phyloP scores from a whole-genome alignment of 1,140 invertebrate genomes.

The Sinonovacula constricta region DNA sequence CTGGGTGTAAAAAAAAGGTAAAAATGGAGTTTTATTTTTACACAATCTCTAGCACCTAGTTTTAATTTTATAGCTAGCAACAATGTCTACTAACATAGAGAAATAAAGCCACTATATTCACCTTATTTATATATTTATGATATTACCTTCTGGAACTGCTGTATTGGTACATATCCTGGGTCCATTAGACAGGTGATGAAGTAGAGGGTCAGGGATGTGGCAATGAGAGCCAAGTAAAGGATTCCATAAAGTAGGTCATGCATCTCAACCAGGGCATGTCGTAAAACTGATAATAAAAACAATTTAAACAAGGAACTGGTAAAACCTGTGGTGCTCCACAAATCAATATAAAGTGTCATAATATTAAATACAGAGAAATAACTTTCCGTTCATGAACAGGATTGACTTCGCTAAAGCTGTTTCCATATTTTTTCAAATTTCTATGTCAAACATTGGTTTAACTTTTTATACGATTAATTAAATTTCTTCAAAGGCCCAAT shows the following conservation, averaged over 20 bases:
- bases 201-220: slow-evolving; percentile 68
- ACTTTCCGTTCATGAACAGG: neutral
- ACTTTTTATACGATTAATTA: neutral
- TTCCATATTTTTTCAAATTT: neutral
- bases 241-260: slow-evolving; percentile 65
- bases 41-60: too few species aligned
- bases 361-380: neutral
- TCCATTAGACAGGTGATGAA: slow-evolving; percentile 72
- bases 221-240: slow-evolving; percentile 61
- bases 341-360: neutral
- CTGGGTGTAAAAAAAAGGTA: too few species aligned
- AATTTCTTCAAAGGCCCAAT: too few species aligned
- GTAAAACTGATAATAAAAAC: slow-evolving; percentile 61
- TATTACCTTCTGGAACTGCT: slow-evolving; percentile 22
- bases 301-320: neutral
- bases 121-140: too few species aligned
- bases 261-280: slow-evolving; percentile 56
- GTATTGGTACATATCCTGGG: slow-evolving; percentile 69
- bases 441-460: neutral
- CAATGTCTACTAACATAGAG: too few species aligned
- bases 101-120: too few species aligned
- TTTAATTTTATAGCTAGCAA: too few species aligned
- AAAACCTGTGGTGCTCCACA: neutral
- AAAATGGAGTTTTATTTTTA: too few species aligned
- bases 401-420: neutral